Evolutionary conservation across 2,797 vertebrate species (phyloP).

Genomic region (Balearica regulorum): DNA sequence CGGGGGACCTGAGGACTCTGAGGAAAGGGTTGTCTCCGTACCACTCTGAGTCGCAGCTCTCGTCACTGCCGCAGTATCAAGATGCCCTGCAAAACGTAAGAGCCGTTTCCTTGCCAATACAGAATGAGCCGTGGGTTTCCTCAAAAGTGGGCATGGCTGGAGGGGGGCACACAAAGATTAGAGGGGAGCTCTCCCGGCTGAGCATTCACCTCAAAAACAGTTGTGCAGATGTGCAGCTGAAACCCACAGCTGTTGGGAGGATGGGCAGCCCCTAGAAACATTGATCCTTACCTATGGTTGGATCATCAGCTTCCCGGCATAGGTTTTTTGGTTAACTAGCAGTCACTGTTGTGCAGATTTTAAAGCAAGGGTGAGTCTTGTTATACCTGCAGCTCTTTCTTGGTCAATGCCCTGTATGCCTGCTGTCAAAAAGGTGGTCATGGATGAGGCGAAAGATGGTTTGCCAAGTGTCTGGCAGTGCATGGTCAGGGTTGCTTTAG

Average conservation of each 20-base stretch:
- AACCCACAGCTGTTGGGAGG: not conserved
- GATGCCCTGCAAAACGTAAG: constrained; percentile 89
- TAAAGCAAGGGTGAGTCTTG: not conserved
- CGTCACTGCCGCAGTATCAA: constrained; percentile 86
- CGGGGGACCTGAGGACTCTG: constrained; percentile 86
- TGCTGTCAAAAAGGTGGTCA: not conserved
- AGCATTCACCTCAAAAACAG: not conserved
- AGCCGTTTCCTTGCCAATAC: not conserved
- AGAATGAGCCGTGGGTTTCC: not conserved
- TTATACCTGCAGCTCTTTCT: not conserved
- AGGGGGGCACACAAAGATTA: not conserved
- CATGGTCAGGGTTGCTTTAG: not conserved
- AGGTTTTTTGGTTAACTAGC: not conserved
- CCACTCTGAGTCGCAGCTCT: constrained; percentile 94
- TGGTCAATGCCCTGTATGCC: not conserved
- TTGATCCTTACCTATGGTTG: not conserved
- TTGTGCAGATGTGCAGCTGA: not conserved
- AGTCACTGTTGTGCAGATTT: not conserved
- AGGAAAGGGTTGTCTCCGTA: constrained; percentile 91
- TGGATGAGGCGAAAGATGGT: not conserved
- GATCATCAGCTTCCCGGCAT: not conserved
- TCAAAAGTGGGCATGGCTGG: not conserved
- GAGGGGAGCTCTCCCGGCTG: not conserved
- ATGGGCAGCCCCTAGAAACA: not conserved
- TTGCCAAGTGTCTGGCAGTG: not conserved